A percentile compares a stretch with the other conserved stretches of the same genome.
These are phyloP conservation scores for Catocala fraxini DNA, from an alignment of 2,888 invertebrate genomes.

Conservation along the genomic window DNA sequence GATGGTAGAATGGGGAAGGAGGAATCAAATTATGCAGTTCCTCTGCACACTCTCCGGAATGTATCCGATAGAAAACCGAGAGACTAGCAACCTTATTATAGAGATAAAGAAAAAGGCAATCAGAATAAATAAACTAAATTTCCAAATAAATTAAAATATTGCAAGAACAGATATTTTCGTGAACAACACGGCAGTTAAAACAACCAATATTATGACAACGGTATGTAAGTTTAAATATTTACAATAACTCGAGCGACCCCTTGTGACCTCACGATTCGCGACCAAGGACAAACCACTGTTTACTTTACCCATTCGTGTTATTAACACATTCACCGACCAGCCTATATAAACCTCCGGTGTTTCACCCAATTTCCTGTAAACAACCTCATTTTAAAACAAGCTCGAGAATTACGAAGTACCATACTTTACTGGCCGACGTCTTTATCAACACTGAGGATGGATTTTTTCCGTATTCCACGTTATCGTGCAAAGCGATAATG, in stretches of 20 bases:
- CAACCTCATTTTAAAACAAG: slow-evolving; percentile 20
- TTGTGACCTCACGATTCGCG: slow-evolving; percentile 56
- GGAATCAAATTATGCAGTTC: no score
- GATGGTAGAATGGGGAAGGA: no score
- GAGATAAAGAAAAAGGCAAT: no score
- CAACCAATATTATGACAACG: slow-evolving; percentile 35
- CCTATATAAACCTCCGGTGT: slow-evolving; percentile 51
- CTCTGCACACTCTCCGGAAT: no score
- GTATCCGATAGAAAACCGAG: no score
- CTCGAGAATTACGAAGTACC: slow-evolving; percentile 53
- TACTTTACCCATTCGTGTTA: slow-evolving; percentile 53
- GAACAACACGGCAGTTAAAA: slow-evolving; percentile 12
- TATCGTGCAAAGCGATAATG: slow-evolving; percentile 81
- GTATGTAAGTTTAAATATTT: slow-evolving; percentile 56
- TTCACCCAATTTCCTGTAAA: slow-evolving; percentile 40
- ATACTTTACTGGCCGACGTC: slow-evolving; percentile 56
- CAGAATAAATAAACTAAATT: no score
- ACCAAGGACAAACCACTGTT: slow-evolving; percentile 62
- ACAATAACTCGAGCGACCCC: slow-evolving; percentile 55
- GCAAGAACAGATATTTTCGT: background rate
- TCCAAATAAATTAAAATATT: no score
- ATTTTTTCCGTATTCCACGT: slow-evolving; percentile 80
- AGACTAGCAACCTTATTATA: no score
- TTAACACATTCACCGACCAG: slow-evolving; percentile 53
- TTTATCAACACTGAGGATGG: slow-evolving; percentile 73